Evolutionary conservation across 1,140 invertebrate genomes (phyloP).

Genomic region (Leptonema lineaticorne): DNA sequence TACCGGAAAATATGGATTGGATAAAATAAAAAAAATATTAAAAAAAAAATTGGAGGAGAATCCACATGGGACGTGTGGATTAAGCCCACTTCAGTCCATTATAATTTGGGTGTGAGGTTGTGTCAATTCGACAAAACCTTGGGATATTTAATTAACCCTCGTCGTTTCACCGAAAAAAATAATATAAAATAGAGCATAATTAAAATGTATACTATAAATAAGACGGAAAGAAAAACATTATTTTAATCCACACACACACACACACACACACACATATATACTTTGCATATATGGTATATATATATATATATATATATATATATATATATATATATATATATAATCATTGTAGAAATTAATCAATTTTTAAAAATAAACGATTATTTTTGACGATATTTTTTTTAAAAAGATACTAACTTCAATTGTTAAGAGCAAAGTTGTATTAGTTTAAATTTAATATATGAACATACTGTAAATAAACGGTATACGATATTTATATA

Average conservation of each 20-base stretch:
- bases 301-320: not conserved
- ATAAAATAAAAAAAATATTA: not conserved
- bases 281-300: not conserved
- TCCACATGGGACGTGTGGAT: not conserved
- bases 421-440: too few species aligned
- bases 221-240: not conserved
- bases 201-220: too few species aligned
- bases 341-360: not conserved
- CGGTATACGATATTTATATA: too few species aligned
- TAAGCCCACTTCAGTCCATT: not conserved
- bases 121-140: not conserved
- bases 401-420: too few species aligned
- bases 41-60: too few species aligned
- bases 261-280: not conserved
- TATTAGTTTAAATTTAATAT: too few species aligned
- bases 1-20: not conserved
- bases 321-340: not conserved
- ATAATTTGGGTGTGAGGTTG: not conserved
- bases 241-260: not conserved
- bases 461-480: too few species aligned
- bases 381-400: too few species aligned
- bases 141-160: slow-evolving; percentile 1
- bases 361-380: too few species aligned
- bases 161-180: not conserved
- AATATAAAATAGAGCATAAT: too few species aligned